Conservation (phyloP, 1,140 invertebrate species). For the Sycobia sp. region DNA sequence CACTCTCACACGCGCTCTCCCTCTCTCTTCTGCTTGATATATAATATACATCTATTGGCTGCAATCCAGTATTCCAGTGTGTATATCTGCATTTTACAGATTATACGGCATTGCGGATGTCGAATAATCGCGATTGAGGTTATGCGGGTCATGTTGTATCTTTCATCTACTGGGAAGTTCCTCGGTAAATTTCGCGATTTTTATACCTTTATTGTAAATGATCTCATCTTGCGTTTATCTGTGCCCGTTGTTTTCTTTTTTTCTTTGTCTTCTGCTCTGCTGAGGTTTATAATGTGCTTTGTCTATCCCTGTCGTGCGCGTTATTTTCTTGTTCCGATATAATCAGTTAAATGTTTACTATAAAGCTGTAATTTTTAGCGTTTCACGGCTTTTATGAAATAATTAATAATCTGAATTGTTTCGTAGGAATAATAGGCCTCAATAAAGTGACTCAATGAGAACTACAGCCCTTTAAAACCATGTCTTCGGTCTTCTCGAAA, state of each 20-base stretch:
- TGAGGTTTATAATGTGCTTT: no score
- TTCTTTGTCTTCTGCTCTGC: neutral
- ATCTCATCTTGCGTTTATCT: no score
- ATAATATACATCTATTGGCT: no score
- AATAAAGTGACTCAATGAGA: slow-evolving; percentile 19
- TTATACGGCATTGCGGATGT: slow-evolving; percentile 31
- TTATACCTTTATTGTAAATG: neutral
- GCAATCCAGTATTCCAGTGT: no score
- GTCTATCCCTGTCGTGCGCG: neutral
- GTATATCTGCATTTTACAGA: slow-evolving; percentile 1
- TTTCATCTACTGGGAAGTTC: no score
- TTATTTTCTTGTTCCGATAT: no score
- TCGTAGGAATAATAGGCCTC: no score
- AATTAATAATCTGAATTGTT: no score
- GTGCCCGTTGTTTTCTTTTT: neutral
- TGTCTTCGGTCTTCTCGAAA: slow-evolving; percentile 74
- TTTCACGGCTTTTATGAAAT: no score
- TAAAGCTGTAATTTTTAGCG: no score
- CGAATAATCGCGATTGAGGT: slow-evolving; percentile 12
- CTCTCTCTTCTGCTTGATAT: slow-evolving; percentile 2
- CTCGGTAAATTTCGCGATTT: neutral
- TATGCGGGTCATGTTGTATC: slow-evolving; percentile 8
- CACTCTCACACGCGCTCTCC: neutral
- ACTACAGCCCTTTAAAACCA: slow-evolving; percentile 42
- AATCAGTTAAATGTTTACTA: no score